These are phyloP conservation scores for Cerceris ruficornis DNA, from an alignment of 2,888 invertebrate species.

Conservation along the genomic window DNA sequence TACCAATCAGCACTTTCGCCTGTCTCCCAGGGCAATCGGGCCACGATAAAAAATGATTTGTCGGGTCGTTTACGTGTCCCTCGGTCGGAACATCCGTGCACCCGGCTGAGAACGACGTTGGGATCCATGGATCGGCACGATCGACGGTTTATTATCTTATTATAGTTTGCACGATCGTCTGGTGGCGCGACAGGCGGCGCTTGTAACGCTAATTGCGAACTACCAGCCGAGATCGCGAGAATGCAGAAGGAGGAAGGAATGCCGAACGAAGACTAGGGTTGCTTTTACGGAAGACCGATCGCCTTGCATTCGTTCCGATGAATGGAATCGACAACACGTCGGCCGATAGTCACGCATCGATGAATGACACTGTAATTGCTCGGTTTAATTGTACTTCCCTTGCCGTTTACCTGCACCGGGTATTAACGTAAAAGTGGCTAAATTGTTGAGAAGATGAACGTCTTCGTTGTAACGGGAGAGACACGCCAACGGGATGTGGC, in stretches of 20 bases:
- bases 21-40: conserved; percentile 15
- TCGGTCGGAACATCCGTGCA: conserved; percentile 29
- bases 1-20: conserved; percentile 25
- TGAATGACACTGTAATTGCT: conserved; percentile 4
- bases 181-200: conserved; percentile 29
- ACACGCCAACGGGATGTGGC: background rate
- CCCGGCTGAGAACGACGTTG: conserved; percentile 18
- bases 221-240: conserved; percentile 31
- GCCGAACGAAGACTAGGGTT: background rate
- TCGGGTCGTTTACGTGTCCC: conserved; percentile 17
- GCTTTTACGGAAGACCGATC: conserved; percentile 3
- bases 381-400: conserved; percentile 3
- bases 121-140: conserved; percentile 38
- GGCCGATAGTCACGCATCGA: conserved; percentile 20
- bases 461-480: background rate
- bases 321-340: conserved; percentile 15
- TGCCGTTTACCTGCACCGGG: background rate
- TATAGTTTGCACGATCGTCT: conserved; percentile 42
- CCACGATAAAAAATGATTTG: conserved; percentile 44
- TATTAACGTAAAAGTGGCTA: conserved; percentile 1
- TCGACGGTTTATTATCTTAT: conserved; percentile 54
- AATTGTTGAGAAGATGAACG: background rate
- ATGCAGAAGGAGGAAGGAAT: conserved; percentile 19
- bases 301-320: conserved; percentile 11
- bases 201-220: conserved; percentile 50